phyloP scores from a whole-genome alignment of 2,113 vertebrate genomes.

The Drymodes brunneopygia region DNA sequence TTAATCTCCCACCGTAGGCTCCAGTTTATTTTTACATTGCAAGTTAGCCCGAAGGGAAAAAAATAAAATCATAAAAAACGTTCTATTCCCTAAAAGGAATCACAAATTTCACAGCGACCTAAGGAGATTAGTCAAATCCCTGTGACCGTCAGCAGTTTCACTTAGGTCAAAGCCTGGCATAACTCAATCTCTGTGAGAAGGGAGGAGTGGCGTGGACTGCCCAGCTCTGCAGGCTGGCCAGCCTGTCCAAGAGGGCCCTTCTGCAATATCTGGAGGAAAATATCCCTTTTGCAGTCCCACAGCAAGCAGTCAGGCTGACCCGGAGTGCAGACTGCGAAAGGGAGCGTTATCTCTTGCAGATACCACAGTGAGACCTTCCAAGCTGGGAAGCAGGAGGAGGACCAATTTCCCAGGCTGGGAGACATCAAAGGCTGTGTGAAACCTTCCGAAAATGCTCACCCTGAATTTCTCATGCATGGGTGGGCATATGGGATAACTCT shows the following conservation, averaged over 20 bases:
- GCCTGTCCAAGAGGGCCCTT: background rate
- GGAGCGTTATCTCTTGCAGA: conserved; percentile 51
- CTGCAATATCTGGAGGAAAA: background rate
- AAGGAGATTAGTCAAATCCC: conserved; percentile 59
- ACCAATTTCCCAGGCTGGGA: conserved; percentile 55
- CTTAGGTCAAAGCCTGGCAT: conserved; percentile 65
- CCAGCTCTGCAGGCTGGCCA: background rate
- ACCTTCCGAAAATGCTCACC: conserved; percentile 53
- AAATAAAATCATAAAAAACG: conserved; percentile 28
- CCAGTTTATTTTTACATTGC: conserved; percentile 52
- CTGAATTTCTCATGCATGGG: conserved; percentile 54
- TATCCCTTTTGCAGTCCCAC: background rate
- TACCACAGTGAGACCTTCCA: conserved; percentile 47
- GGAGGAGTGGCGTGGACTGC: background rate
- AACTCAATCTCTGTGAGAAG: conserved; percentile 61
- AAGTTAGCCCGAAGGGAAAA: background rate
- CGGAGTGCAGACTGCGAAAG: background rate
- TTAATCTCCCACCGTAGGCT: conserved; percentile 27
- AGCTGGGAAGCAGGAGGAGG: conserved; percentile 45
- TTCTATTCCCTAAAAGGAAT: conserved; percentile 51
- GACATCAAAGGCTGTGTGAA: conserved; percentile 65
- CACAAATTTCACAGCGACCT: conserved; percentile 48
- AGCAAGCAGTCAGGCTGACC: background rate
- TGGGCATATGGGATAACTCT: conserved; percentile 51
- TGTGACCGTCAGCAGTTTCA: conserved; percentile 52